Percentiles rank a stretch among this genome's conserved stretches.
phyloP scores from a whole-genome alignment of 2,797 vertebrate genomes.

The Rhincodon typus region DNA sequence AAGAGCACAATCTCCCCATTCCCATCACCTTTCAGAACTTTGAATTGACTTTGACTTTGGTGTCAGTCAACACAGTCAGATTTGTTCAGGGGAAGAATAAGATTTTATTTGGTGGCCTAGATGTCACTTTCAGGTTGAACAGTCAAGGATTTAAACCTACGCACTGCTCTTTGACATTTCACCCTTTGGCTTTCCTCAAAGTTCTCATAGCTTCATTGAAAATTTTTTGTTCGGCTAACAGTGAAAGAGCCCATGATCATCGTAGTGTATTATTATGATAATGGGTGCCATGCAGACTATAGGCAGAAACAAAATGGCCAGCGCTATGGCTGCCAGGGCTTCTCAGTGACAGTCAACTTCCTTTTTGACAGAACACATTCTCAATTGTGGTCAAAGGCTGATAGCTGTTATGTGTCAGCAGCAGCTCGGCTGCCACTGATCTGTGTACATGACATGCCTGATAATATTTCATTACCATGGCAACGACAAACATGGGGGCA shows the following conservation, averaged over 20 bases:
- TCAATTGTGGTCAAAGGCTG: slow-evolving; percentile 69
- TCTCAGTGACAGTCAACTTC: slow-evolving; percentile 61
- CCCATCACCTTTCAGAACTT: slow-evolving; percentile 64
- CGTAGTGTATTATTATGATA: slow-evolving; percentile 81
- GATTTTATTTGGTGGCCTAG: slow-evolving; percentile 67
- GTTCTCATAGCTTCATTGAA: slow-evolving; percentile 69
- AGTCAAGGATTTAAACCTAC: slow-evolving; percentile 69
- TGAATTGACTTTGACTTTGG: slow-evolving; percentile 62
- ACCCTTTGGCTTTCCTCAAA: slow-evolving; percentile 70
- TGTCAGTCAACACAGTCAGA: slow-evolving; percentile 67
- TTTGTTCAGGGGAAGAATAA: slow-evolving; percentile 67
- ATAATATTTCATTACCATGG: slow-evolving; percentile 71
- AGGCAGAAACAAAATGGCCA: slow-evolving; percentile 51
- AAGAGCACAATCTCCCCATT: slow-evolving; percentile 66
- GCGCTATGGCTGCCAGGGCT: slow-evolving; percentile 58
- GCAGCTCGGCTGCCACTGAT: slow-evolving; percentile 64
- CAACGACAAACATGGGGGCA: slow-evolving; percentile 74
- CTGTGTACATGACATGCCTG: slow-evolving; percentile 75
- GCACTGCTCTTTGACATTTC: slow-evolving; percentile 59
- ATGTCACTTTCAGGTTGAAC: slow-evolving; percentile 69
- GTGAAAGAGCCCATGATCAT: slow-evolving; percentile 79
- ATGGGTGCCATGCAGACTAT: slow-evolving; percentile 61
- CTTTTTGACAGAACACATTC: slow-evolving; percentile 66
- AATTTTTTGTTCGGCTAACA: slow-evolving; percentile 54
- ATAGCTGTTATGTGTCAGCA: slow-evolving; percentile 64